Evolutionary conservation across 2,797 vertebrate species (phyloP).

Genomic region (Lagorchestes hirsutus): DNA sequence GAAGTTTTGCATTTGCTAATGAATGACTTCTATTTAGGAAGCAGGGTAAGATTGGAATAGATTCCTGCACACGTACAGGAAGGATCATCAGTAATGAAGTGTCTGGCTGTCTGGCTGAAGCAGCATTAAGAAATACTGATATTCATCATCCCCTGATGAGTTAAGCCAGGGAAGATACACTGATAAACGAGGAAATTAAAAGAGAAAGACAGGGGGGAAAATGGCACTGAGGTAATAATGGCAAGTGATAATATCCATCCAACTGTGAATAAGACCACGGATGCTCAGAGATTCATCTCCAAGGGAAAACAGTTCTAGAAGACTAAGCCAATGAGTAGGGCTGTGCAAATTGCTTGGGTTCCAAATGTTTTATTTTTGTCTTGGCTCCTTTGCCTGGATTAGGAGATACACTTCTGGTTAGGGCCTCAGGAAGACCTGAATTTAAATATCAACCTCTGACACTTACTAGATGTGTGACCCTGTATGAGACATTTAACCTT

Average conservation of each 20-base stretch:
- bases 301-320: constrained; percentile 30
- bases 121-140: background rate
- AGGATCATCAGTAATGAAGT: constrained; percentile 3
- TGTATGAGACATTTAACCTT: background rate
- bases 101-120: background rate
- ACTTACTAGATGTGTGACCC: background rate
- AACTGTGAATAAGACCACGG: background rate
- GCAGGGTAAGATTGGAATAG: background rate
- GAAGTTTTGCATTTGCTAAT: constrained; percentile 51
- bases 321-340: constrained; percentile 22
- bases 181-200: constrained; percentile 57
- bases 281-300: constrained; percentile 38
- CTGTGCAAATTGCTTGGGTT: constrained; percentile 50
- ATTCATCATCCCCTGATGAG: constrained; percentile 32
- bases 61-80: background rate
- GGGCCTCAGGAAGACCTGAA: background rate
- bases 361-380: constrained; percentile 7
- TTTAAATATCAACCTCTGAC: background rate
- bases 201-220: background rate
- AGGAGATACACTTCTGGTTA: background rate
- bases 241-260: constrained; percentile 2
- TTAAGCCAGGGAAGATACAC: background rate
- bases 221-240: constrained; percentile 33
- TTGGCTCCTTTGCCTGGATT: background rate
- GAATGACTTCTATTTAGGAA: constrained; percentile 14